A percentile compares a stretch with the other conserved stretches of the same genome.
Conservation (phyloP, 2,113 vertebrate species). For the Montifringilla adamsi region DNA sequence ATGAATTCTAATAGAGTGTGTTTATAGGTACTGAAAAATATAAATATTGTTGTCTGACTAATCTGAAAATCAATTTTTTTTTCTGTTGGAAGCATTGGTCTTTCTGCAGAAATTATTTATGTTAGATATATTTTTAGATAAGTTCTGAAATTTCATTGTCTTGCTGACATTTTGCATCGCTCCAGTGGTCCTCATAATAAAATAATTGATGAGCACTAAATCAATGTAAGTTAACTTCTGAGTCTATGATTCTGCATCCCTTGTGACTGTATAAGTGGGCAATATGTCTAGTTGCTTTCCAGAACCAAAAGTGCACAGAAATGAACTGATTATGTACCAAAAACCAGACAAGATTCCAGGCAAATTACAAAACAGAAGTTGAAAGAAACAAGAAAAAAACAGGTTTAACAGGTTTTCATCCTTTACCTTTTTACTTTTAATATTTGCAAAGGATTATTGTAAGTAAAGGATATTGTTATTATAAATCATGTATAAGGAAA, state of each 20-base stretch:
- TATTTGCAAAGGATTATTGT: not conserved
- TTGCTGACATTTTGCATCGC: not conserved
- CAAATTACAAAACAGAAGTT: not conserved
- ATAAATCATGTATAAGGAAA: not conserved
- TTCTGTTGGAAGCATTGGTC: not conserved
- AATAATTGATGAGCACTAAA: constrained; percentile 12
- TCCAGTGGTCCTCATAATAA: not conserved
- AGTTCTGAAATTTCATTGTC: not conserved
- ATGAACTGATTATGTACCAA: not conserved
- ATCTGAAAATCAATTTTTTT: not conserved
- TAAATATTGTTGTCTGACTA: not conserved
- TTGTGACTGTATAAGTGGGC: not conserved
- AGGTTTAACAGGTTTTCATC: not conserved
- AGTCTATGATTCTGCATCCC: not conserved
- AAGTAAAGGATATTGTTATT: not conserved
- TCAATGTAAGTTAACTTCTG: not conserved
- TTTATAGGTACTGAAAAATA: not conserved
- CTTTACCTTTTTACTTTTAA: not conserved
- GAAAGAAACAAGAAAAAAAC: not conserved
- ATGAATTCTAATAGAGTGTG: not conserved
- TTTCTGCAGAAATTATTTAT: not conserved
- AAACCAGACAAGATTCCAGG: not conserved
- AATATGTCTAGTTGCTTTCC: not conserved
- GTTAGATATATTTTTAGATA: not conserved
- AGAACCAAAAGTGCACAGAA: not conserved